Evolutionary conservation across 1,140 invertebrate species (phyloP).

Genomic region (Drosophila nikananu): DNA sequence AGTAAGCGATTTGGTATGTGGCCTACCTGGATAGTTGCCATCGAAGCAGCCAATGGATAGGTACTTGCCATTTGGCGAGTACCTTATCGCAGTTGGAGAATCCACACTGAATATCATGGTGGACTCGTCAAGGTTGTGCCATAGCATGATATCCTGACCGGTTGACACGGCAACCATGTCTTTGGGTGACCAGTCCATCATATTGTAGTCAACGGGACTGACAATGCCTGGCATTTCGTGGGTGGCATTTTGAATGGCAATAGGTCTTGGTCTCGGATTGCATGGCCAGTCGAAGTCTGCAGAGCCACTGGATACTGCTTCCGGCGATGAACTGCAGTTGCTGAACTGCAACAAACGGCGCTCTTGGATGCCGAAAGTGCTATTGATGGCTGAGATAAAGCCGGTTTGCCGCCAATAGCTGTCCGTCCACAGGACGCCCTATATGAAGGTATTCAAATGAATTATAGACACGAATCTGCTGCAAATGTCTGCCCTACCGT

Average conservation of each 20-base stretch:
- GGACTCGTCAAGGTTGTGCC: conserved; percentile 61
- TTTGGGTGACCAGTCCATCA: conserved; percentile 76
- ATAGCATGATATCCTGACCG: conserved; percentile 71
- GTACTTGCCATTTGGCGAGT: conserved; percentile 66
- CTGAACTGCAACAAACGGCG: conserved; percentile 67
- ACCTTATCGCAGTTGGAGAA: conserved; percentile 58
- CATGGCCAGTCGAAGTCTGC: conserved; percentile 70
- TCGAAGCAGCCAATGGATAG: conserved; percentile 73
- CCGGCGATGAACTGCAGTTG: conserved; percentile 9
- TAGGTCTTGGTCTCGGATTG: conserved; percentile 57
- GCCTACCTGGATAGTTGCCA: conserved; percentile 50
- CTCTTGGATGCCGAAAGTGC: conserved; percentile 48
- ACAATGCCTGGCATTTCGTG: conserved; percentile 68
- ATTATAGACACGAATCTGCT: not conserved
- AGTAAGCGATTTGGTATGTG: not conserved
- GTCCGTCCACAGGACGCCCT: conserved; percentile 25
- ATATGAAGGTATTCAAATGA: not conserved
- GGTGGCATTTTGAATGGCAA: conserved; percentile 66
- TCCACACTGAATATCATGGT: conserved; percentile 74
- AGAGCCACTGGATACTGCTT: not conserved
- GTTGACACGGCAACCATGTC: conserved; percentile 74
- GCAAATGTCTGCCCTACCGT: conserved; percentile 28
- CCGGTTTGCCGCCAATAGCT: conserved; percentile 72
- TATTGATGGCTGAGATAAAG: conserved; percentile 53
- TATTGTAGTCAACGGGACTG: conserved; percentile 57